Evolutionary conservation across 2,797 vertebrate genomes (phyloP).

Genomic region (Gymnopithys bicolor): DNA sequence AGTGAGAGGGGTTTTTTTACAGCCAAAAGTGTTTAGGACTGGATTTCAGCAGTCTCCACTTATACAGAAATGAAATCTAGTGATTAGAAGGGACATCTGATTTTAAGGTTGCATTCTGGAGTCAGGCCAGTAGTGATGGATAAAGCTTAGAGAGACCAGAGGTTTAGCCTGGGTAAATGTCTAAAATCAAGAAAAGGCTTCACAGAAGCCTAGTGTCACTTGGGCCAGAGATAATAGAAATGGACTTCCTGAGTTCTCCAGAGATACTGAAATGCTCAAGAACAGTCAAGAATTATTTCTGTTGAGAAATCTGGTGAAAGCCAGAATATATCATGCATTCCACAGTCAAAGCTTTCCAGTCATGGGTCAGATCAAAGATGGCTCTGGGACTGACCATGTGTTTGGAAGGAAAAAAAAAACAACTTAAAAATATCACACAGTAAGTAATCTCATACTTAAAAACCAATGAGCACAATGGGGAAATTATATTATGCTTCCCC

Average conservation of each 20-base stretch:
- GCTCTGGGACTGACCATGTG: background rate
- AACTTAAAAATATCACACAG: background rate
- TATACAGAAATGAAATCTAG: background rate
- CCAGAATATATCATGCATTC: background rate
- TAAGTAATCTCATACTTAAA: background rate
- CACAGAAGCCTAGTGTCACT: background rate
- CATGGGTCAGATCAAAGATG: background rate
- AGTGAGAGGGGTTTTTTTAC: background rate
- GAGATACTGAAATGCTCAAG: background rate
- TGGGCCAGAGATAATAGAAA: background rate
- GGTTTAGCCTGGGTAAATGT: background rate
- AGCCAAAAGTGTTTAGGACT: background rate
- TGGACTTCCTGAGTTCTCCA: background rate
- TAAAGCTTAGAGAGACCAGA: background rate
- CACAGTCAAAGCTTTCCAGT: background rate
- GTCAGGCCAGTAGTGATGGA: background rate
- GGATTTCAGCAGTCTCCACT: background rate
- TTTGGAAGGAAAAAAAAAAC: background rate
- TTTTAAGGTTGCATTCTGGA: background rate
- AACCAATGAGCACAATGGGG: background rate
- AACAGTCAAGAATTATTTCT: background rate
- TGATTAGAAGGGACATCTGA: background rate
- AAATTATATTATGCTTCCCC: background rate
- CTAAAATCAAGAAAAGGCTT: background rate
- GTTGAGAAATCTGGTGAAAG: background rate